A percentile compares a stretch with the other conserved stretches of the same genome.
Evolutionary conservation across 2,113 vertebrate species (phyloP).

Genomic region (Thymallus thymallus): DNA sequence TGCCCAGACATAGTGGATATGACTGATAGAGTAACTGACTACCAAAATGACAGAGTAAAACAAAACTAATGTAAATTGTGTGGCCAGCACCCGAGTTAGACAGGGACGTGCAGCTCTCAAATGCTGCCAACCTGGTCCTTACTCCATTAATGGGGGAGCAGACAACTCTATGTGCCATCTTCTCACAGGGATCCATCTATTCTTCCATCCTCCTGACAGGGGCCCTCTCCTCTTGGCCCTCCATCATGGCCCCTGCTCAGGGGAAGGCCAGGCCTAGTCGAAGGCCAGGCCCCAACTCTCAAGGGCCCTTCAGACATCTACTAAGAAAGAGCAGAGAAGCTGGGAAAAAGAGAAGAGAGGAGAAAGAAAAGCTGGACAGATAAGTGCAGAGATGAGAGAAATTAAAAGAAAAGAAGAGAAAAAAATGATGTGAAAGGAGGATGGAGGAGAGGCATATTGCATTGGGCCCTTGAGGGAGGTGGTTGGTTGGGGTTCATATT

Average conservation of each 20-base stretch:
- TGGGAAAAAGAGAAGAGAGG: slow-evolving; percentile 55
- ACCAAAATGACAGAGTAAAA: slow-evolving; percentile 50
- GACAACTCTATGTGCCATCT: slow-evolving; percentile 37
- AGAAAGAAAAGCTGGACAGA: slow-evolving; percentile 30
- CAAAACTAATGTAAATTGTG: slow-evolving; percentile 70
- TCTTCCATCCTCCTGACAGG: slow-evolving; percentile 59
- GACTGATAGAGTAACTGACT: slow-evolving; percentile 35
- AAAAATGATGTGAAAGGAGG: background rate
- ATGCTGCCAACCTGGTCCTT: slow-evolving; percentile 69
- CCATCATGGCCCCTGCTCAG: slow-evolving; percentile 51
- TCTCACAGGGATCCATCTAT: slow-evolving; percentile 43
- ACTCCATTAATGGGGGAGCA: slow-evolving; percentile 69
- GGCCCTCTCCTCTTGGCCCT: slow-evolving; percentile 42
- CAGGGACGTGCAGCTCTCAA: slow-evolving; percentile 53
- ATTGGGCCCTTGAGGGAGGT: slow-evolving; percentile 45
- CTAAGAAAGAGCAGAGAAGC: slow-evolving; percentile 70
- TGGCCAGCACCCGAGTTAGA: slow-evolving; percentile 50
- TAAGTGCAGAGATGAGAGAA: slow-evolving; percentile 34
- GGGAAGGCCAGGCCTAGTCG: slow-evolving; percentile 55
- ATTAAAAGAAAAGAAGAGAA: slow-evolving; percentile 47
- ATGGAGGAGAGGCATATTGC: slow-evolving; percentile 61
- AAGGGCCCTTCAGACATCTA: slow-evolving; percentile 74
- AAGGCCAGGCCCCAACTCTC: slow-evolving; percentile 49
- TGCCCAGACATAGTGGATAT: background rate
- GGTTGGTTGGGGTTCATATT: slow-evolving; percentile 50